Evolutionary conservation across 1,140 invertebrate species (phyloP).

Genomic region (Lepeophtheirus salmonis): DNA sequence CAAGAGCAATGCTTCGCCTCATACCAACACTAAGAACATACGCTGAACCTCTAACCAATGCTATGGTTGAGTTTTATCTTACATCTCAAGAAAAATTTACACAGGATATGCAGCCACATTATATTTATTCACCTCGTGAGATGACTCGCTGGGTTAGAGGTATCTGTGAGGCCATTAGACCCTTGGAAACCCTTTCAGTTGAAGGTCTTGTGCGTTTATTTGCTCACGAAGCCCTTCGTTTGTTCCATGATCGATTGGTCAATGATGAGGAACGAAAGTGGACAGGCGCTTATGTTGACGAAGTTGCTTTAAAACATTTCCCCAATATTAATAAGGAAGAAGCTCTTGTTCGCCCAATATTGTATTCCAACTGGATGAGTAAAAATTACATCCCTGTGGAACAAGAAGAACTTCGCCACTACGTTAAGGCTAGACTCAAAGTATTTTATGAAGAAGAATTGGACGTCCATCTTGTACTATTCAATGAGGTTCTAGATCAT

Average conservation of each 20-base stretch:
- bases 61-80: constrained; percentile 98
- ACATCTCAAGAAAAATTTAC: constrained; percentile 93
- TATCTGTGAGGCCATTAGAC: constrained; percentile 89
- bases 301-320: constrained; percentile 85
- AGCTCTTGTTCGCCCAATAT: constrained; percentile 68
- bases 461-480: constrained; percentile 90
- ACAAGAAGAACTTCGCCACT: constrained; percentile 80
- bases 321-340: constrained; percentile 65
- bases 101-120: constrained; percentile 99
- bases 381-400: constrained; percentile 96
- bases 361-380: constrained; percentile 97
- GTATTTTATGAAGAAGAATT: constrained; percentile 99
- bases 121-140: constrained; percentile 98
- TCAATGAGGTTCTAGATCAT: constrained; percentile 97
- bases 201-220: constrained; percentile 90
- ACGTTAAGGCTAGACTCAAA: constrained; percentile 87
- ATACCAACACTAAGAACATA: constrained; percentile 72
- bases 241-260: constrained; percentile 89
- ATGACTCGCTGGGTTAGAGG: constrained; percentile 98
- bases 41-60: constrained; percentile 87
- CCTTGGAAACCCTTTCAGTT: constrained; percentile 68
- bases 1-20: constrained; percentile 77
- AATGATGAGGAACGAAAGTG: constrained; percentile 81
- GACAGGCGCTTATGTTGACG: constrained; percentile 96
- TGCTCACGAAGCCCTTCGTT: constrained; percentile 90